Evolutionary conservation across 2,797 vertebrate genomes (phyloP), one percentile per base, ranked within the genome.

Genomic region (Atherinosoma microstoma): DNA sequence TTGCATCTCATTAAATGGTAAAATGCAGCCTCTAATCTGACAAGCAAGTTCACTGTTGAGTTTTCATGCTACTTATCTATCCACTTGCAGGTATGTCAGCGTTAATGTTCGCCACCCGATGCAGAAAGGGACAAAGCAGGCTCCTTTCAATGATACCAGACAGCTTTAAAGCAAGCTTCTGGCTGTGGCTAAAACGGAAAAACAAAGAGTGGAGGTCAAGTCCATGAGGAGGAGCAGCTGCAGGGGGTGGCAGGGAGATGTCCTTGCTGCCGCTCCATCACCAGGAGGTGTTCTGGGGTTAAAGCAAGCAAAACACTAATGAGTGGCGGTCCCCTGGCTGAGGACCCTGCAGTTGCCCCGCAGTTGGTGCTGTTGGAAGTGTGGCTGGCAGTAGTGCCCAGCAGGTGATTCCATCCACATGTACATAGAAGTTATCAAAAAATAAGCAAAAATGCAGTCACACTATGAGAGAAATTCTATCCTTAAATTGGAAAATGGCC

Each of bases 111-210:
- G 0, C 0, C 38, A 60, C 4, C 22, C 57, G 56, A 73, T 57
- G 13, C 22, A 24, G 34, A 27, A 40, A 49, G 16, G 58, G 18
- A 64, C 29, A n/a, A 65, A 66, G 45, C 58, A 62, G 68, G 35
- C 15, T n/a, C 6, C 2, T 27, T 57, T 64, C 56, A 64, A 70
- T 64, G 27, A 57, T 59, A 22, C 12, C 30, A 78, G 57, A 78
- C 72, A 64, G 81, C 73, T 67, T 63, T 10, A 15, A 40, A 16
- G 40, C 15, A 45, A 18, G 40, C 40, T 45, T 13, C 40, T 47
- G 6, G 18, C 45, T 47, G 18, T n/a, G 45, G 20, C 18, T 47
- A n/a, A 47, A n/a, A 47, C 6, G 8, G 20, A 47, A 47, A n/a
- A 2, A n/a, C 45, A 47, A 47, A 47, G 45, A 47, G 20, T 47